These are phyloP conservation scores for Mastomys coucha DNA, from an alignment of 2,113 vertebrate genomes.

Conservation along the genomic window DNA sequence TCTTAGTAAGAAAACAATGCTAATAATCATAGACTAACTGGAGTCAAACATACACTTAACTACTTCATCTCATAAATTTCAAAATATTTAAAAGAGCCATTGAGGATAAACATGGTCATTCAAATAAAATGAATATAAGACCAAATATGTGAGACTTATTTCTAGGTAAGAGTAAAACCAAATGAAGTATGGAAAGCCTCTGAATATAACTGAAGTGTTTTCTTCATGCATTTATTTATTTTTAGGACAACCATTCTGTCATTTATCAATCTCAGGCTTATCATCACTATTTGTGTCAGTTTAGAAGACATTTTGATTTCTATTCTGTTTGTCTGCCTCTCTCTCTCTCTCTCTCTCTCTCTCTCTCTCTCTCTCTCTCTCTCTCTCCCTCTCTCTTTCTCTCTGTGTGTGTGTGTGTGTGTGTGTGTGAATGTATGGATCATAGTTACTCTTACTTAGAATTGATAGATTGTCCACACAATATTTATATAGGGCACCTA, in stretches of 20 bases:
- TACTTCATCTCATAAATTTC: slow-evolving; percentile 10
- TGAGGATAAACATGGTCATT: neutral
- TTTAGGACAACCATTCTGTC: neutral
- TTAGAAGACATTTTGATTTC: slow-evolving; percentile 61
- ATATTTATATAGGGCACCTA: neutral
- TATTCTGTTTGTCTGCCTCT: neutral
- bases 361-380: too few relatives aligned
- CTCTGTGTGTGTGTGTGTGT: neutral
- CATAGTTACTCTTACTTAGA: neutral
- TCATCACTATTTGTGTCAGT: neutral
- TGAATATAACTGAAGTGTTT: neutral
- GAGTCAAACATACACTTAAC: neutral
- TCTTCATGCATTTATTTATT: neutral
- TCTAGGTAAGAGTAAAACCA: neutral
- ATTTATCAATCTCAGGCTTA: neutral
- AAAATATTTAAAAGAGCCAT: neutral
- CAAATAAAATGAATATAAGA: slow-evolving; percentile 47
- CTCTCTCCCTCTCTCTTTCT: too few relatives aligned
- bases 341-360: too few relatives aligned
- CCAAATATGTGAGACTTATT: neutral
- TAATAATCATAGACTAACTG: neutral
- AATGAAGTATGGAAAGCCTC: neutral
- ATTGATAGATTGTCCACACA: neutral
- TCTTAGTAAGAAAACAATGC: neutral
- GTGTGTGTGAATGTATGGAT: neutral